These are phyloP conservation scores for Baronia brevicornis DNA, from an alignment of 2,888 invertebrate genomes.

Conservation along the genomic window DNA sequence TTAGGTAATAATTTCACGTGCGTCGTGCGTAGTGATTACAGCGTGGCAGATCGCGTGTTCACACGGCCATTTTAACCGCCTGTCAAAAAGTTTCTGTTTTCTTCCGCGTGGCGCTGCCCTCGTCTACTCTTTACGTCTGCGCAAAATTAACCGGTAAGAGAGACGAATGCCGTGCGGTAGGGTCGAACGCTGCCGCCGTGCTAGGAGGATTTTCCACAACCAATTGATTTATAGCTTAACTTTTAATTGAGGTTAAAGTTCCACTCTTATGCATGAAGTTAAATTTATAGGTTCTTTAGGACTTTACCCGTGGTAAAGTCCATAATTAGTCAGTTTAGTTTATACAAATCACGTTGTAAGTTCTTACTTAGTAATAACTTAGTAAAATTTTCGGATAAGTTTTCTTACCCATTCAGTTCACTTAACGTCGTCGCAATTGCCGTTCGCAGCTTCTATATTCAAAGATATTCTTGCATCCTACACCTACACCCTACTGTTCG, in stretches of 20 bases:
- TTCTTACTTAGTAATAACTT: too few species aligned
- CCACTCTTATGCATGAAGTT: conserved; percentile 28
- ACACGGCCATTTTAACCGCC: conserved; percentile 69
- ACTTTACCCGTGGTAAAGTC: conserved; percentile 8
- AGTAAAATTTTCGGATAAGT: too few species aligned
- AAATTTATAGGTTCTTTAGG: conserved; percentile 8
- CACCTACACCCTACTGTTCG: too few species aligned
- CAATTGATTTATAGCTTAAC: conserved; percentile 65
- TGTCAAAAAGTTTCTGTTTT: conserved; percentile 56
- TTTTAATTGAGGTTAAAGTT: conserved; percentile 65
- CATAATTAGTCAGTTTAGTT: too few species aligned
- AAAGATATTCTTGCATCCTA: too few species aligned
- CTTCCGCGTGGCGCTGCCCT: conserved; percentile 50
- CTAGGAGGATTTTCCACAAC: conserved; percentile 41
- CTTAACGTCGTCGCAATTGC: too few species aligned
- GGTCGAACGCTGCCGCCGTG: conserved; percentile 27
- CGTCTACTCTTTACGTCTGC: conserved; percentile 61
- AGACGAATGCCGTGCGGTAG: conserved; percentile 23
- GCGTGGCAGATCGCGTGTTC: conserved; percentile 68
- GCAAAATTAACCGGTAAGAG: conserved; percentile 43
- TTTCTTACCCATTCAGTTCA: too few species aligned
- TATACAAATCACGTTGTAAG: too few species aligned
- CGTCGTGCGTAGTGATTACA: conserved; percentile 52
- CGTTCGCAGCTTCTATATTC: too few species aligned
- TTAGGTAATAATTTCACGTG: conserved; percentile 56